These are phyloP conservation scores for Sebastes reedi DNA, from an alignment of 2,797 vertebrate species.

Conservation along the genomic window DNA sequence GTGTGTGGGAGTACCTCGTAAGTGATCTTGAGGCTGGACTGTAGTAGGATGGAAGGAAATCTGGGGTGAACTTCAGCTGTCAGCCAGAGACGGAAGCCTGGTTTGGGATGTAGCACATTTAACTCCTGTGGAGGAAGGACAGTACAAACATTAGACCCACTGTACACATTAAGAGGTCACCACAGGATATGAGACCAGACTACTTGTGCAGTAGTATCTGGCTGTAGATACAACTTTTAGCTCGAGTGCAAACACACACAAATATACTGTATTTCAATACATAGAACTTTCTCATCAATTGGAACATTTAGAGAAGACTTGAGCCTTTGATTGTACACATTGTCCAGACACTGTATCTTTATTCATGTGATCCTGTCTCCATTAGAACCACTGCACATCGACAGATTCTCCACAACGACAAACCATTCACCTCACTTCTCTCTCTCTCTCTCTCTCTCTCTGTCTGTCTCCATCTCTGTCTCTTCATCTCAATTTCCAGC, in stretches of 20 bases:
- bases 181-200: background rate
- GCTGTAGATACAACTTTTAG: background rate
- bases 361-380: background rate
- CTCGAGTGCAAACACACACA: background rate
- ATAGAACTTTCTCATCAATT: background rate
- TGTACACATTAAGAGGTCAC: background rate
- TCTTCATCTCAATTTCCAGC: conserved; percentile 24
- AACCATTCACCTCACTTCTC: background rate
- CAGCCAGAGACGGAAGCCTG: conserved; percentile 96
- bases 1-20: conserved; percentile 87
- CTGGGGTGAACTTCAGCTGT: conserved; percentile 93
- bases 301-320: background rate
- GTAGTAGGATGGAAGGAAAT: conserved; percentile 93
- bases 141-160: background rate
- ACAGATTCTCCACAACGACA: background rate
- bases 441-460: background rate
- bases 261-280: background rate
- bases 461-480: conserved; percentile 1
- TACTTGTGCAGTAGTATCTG: background rate
- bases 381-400: background rate
- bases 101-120: conserved; percentile 90
- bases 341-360: background rate
- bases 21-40: conserved; percentile 96
- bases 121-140: conserved; percentile 83
- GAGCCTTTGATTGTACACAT: background rate